These are phyloP conservation scores for Mesitornis unicolor DNA, from an alignment of 2,113 vertebrate genomes.

Conservation along the genomic window DNA sequence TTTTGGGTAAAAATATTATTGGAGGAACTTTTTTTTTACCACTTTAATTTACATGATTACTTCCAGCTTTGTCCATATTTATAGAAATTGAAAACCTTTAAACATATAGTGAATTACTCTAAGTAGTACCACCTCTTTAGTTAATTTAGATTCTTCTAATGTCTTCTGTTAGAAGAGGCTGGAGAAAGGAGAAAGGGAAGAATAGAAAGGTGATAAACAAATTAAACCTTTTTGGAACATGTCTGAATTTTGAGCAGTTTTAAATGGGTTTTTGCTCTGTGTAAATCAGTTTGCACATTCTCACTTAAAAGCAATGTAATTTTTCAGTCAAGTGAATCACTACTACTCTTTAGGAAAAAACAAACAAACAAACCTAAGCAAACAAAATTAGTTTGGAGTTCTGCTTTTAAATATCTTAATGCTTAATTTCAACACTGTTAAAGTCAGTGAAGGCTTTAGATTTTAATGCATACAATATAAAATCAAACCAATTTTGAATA, in stretches of 20 bases:
- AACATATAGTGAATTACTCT: neutral
- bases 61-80: neutral
- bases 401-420: neutral
- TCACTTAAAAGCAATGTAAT: neutral
- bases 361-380: neutral
- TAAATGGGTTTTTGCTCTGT: neutral
- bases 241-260: neutral
- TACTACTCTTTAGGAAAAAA: neutral
- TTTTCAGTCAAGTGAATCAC: neutral
- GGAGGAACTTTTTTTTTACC: neutral
- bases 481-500: neutral
- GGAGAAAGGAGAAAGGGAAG: neutral
- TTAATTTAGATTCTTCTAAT: neutral
- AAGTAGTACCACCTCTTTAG: neutral
- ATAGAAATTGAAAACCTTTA: neutral
- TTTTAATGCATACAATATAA: neutral
- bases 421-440: neutral
- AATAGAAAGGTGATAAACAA: neutral
- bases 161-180: neutral
- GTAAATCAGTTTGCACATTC: neutral
- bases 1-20: neutral
- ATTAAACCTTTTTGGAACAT: neutral
- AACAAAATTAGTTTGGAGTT: neutral
- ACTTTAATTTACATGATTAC: neutral
- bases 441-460: neutral